Base-by-base conservation (phyloP, 2,797 vertebrate genomes). In the Huso huso region DNA sequence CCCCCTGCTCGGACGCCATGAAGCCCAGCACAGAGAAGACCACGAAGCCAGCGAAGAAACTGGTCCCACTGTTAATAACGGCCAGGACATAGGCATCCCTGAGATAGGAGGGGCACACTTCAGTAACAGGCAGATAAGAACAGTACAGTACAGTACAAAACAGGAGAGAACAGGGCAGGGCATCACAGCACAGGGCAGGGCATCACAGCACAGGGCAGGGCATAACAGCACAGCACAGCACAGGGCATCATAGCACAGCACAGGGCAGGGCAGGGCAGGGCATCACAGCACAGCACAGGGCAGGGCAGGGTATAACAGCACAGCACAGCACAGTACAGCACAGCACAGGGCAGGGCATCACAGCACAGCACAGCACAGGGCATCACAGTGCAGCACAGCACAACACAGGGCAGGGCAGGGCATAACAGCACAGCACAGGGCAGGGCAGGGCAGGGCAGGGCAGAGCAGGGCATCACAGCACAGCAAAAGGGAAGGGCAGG, bases 1-100 rank as follows among this genome's bases (percentile, higher is more conserved):
- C 71, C 13, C 73, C 73, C 60, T 74, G 73, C 66, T 74, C 73
- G 9, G 70, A 67, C 6, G 73, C 73, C 73, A 74, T 74, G 37
- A 37, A 37, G 37, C 37, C 37, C 37, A 37, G 37, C 37, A 37
- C 37, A 37, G 37, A 37, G 37, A 66, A 74, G 66, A 74, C 73
- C 8, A 74, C 73, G 57, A 74, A 74, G 12, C 73, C 73, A 63
- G 73, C 68, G 61, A 74, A 74, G 68, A 74, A 74, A 63, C 73
- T 74, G 13, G 73, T 73, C 2, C 66, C 61, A 50, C 74, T 75
- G 69, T 73, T 75, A 58, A 75, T 70, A 50, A 67, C 71, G 52
- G 74, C 71, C 69, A 73, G 62, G n/a, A 73, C 68, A 53, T 70
- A 73, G 18, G 69, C 72, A 61, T 73, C 73, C 64, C 73, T 74